Conservation (phyloP, 2,797 vertebrate genomes). For the Delichon dasypus region DNA sequence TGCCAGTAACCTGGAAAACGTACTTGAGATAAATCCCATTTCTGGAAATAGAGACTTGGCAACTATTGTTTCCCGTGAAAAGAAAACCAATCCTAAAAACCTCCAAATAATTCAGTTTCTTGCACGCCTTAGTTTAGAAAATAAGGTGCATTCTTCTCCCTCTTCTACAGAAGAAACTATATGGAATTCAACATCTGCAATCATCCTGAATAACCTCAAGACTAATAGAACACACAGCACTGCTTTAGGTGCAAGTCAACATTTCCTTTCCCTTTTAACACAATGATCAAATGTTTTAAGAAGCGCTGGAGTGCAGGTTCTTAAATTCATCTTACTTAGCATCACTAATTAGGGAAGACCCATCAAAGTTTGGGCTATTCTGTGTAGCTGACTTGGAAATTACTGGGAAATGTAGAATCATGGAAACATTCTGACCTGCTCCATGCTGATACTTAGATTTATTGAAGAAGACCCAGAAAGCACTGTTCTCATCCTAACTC, state of each 20-base stretch:
- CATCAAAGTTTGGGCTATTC: not conserved
- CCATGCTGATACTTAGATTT: not conserved
- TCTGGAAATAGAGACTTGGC: not conserved
- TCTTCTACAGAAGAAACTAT: not conserved
- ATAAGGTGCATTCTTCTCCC: not conserved
- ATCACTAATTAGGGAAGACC: not conserved
- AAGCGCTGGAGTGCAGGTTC: not conserved
- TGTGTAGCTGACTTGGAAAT: not conserved
- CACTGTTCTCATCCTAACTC: not conserved
- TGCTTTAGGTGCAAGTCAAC: fast-evolving
- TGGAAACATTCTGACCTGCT: not conserved
- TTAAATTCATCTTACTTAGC: not conserved
- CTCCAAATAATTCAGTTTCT: not conserved
- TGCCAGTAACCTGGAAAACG: not conserved
- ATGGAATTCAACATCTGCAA: not conserved
- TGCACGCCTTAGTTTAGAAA: not conserved
- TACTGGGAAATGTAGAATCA: not conserved
- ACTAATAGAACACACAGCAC: fast-evolving
- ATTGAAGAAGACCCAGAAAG: not conserved
- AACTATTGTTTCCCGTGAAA: not conserved
- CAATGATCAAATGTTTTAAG: not conserved
- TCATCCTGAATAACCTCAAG: not conserved
- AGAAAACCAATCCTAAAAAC: not conserved
- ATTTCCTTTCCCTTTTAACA: not conserved
- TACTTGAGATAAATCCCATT: not conserved